Evolutionary conservation across 2,888 invertebrate genomes (phyloP), one percentile per base, ranked within the genome.

Genomic region (Sclerodermus sp.): DNA sequence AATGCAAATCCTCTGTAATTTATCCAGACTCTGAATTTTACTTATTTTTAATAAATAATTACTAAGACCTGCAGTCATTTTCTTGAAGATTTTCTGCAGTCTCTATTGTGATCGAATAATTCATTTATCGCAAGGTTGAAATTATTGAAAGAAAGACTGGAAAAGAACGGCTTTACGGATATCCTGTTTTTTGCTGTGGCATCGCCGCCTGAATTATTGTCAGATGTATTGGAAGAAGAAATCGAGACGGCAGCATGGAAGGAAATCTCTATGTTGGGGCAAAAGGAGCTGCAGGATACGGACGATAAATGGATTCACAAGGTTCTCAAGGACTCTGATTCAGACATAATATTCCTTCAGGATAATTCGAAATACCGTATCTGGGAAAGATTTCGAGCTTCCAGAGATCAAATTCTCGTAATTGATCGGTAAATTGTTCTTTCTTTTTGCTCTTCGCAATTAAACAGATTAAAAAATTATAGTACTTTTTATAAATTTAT

Each of bases 361-460:
- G 74, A 74, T 30, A 64, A 32, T 36, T 49, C 55, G 0, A 53
- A 67, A 3, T 52, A 71, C 4, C 49, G 58, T 6, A 64, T 73
- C 10, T 74, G 71, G 72, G 51, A 62, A 14, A 52, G 55, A 13
- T 58, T 74, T 23, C 51, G 55, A 1, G 74, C 66, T 1, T 65
- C 67, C 13, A 66, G 64, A 40, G 68, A 74, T 49, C 73, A 74
- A 55, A 60, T 74, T 16, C 44, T 71, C 34, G 61, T 73, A 15
- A 57, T 73, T 5, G 74, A 74, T 61, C 63, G 70, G 68, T 73
- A 44, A 56, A 57, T 32, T 13, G 14, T 30, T 15, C 9, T 15
- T n/a, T n/a, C n/a, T n/a, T n/a, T n/a, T n/a, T n/a, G 1, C 9
- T n/a, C n/a, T n/a, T n/a, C n/a, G n/a, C n/a, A n/a, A n/a, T n/a